phyloP scores from a whole-genome alignment of 2,797 vertebrate genomes.

The Oophaga sylvatica region DNA sequence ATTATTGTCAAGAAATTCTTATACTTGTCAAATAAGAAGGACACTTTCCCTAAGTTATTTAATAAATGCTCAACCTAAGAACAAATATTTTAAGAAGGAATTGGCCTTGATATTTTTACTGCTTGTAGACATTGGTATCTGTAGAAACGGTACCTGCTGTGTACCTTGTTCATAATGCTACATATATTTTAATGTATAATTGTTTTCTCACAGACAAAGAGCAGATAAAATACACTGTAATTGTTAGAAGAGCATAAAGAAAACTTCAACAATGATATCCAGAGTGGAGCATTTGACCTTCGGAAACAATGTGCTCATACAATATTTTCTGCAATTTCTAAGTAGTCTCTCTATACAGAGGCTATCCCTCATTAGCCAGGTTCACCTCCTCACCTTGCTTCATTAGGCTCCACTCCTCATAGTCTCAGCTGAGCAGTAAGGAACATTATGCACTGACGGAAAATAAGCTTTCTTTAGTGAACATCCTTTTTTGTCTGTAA shows the following conservation, averaged over 20 bases:
- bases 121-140: not conserved
- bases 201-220: not conserved
- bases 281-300: slow-evolving; percentile 43
- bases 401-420: slow-evolving; percentile 50
- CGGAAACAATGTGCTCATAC: slow-evolving; percentile 18
- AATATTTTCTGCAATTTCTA: slow-evolving; percentile 26
- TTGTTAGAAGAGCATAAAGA: not conserved
- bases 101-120: not conserved
- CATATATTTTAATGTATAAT: not conserved
- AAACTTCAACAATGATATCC: not conserved
- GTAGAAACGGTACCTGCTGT: not conserved
- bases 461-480: slow-evolving; percentile 18
- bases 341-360: slow-evolving; percentile 30
- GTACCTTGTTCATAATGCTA: not conserved
- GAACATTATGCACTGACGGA: slow-evolving; percentile 43
- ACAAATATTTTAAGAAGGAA: not conserved
- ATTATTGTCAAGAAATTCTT: not conserved
- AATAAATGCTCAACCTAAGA: not conserved
- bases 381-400: slow-evolving; percentile 57
- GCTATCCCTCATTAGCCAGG: slow-evolving; percentile 52
- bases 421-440: slow-evolving; percentile 37
- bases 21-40: not conserved
- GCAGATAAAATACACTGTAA: not conserved
- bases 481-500: slow-evolving; percentile 45
- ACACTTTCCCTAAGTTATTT: not conserved